Evolutionary conservation across 2,888 invertebrate species (phyloP).

Genomic region (Drosophila ezoana): DNA sequence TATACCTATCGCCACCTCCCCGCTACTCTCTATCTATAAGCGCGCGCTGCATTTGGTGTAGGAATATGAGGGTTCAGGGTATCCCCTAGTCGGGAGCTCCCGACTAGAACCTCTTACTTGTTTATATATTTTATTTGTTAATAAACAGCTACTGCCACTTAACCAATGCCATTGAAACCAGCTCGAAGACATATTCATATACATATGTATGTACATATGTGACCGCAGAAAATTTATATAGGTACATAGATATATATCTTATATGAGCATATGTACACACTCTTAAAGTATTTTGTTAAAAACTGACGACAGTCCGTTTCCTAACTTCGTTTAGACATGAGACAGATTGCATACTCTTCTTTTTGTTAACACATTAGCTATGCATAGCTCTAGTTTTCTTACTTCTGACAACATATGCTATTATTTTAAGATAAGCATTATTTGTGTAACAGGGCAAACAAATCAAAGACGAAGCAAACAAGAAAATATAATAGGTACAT

Average conservation of each 20-base stretch:
- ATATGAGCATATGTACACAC: not conserved
- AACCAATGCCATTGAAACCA: constrained; percentile 48
- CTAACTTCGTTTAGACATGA: not conserved
- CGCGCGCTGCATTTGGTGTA: too few species aligned
- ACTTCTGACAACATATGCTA: not conserved
- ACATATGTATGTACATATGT: not conserved
- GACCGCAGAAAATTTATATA: not conserved
- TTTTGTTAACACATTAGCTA: not conserved
- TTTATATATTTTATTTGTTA: constrained; percentile 17
- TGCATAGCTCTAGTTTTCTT: not conserved
- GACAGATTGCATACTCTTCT: constrained; percentile 1
- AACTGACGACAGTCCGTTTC: constrained; percentile 16
- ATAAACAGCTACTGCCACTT: constrained; percentile 32
- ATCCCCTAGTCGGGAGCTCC: too few species aligned
- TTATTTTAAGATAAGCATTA: constrained; percentile 27
- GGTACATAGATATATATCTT: not conserved
- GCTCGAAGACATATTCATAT: constrained; percentile 10
- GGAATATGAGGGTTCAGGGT: too few species aligned
- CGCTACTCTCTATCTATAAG: too few species aligned
- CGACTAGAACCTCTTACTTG: too few species aligned
- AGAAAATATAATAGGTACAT: not conserved
- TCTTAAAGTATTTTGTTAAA: constrained; percentile 15
- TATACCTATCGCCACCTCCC: too few species aligned
- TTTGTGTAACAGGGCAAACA: constrained; percentile 7
- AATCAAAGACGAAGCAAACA: constrained; percentile 4